Conservation (phyloP, 2,113 vertebrate species). For the Cromileptes altivelis region DNA sequence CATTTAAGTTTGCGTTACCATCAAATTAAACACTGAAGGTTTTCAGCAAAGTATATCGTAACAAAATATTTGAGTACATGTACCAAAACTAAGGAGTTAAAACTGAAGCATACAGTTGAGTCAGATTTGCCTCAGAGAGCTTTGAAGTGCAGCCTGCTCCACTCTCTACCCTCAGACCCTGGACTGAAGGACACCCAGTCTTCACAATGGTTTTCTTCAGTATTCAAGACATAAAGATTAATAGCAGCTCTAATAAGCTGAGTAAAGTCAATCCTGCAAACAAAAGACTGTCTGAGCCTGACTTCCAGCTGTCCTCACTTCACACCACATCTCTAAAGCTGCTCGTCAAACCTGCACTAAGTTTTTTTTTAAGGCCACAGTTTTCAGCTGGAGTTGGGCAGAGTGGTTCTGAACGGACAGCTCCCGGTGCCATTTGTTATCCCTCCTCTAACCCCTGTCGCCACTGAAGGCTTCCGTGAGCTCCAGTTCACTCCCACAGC, state of each 20-base stretch:
- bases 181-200: background rate
- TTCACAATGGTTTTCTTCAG: background rate
- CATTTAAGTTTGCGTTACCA: too few relatives aligned
- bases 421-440: constrained; percentile 33
- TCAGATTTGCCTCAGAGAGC: background rate
- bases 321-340: constrained; percentile 1
- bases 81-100: too few relatives aligned
- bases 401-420: constrained; percentile 60
- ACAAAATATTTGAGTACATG: background rate
- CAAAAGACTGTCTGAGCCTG: background rate
- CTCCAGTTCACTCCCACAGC: background rate
- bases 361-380: constrained; percentile 24
- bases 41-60: background rate
- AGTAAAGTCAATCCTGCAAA: background rate
- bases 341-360: constrained; percentile 20
- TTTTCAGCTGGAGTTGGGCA: constrained; percentile 20
- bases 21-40: background rate
- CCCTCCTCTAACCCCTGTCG: background rate
- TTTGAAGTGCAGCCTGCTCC: background rate
- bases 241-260: background rate
- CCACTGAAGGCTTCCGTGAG: background rate
- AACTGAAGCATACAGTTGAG: background rate
- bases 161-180: background rate
- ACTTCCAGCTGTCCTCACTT: background rate
- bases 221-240: background rate